Evolutionary conservation across 2,797 vertebrate species (phyloP), one percentile per base, ranked within the genome.

Genomic region (Scolopax bukidnonensis): DNA sequence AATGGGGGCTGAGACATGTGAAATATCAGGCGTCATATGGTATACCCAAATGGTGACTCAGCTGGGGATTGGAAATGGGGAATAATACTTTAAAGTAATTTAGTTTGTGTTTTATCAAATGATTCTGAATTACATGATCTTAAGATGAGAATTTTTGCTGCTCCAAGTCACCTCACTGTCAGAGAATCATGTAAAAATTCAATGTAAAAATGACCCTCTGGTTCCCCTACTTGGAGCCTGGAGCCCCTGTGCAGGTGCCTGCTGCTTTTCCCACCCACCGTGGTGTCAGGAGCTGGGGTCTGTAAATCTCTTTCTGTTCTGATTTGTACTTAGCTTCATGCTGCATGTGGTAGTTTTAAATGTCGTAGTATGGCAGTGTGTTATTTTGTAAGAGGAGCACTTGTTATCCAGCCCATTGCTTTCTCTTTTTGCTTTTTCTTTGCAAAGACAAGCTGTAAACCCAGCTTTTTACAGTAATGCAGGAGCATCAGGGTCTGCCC

Each of bases 1-100:
- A 75, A 2, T 0, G 0, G 14, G 15, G 16, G 18, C 38, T 43
- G 65, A 50, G 28, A 40, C 21, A 27, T 25, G 24, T 25, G 4
- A 2, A 54, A 25, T 14, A 9, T 30, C 30, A 56, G 57, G 21
- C 7, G 12, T 41, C 1, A 1, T 43, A 4, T 12, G 25, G 8
- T 53, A 27, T 27, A 14, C 32, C 63, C 43, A 59, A 64, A 45
- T 2, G 1, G 21, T 20, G n/a, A 15, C 56, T 67, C 69, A 40
- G 19, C 30, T 69, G 38, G 36, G 61, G 9, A 1, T 3, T 64
- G 18, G 45, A 88, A 80, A 20, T 5, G 33, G 2, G 41, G 7
- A 82, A 10, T 17, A 30, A 40, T 47, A 8, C 28, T 93, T 80
- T 41, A 6, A 16, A 73, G 63, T 47, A 0, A 25, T 53, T 64